A percentile compares a stretch with the other conserved stretches of the same genome.
Evolutionary conservation across 2,888 invertebrate genomes (phyloP).

Genomic region (Thereva nobilitata): DNA sequence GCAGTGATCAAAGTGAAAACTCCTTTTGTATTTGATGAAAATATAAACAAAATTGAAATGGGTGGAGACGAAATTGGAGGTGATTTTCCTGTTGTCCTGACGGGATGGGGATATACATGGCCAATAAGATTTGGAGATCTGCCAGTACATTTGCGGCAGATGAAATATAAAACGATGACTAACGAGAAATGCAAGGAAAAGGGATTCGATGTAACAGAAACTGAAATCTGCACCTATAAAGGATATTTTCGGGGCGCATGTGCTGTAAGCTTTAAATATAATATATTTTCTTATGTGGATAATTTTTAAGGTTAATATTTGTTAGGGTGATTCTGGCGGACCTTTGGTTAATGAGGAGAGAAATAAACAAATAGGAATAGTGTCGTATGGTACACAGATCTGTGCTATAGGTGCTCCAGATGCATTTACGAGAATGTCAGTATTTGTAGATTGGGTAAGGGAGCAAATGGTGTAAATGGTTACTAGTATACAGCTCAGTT

Average conservation of each 20-base stretch:
- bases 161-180: conserved; percentile 51
- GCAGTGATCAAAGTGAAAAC: conserved; percentile 53
- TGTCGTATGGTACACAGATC: conserved; percentile 51
- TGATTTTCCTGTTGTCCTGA: conserved; percentile 49
- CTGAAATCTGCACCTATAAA: conserved; percentile 53
- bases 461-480: conserved; percentile 45
- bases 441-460: conserved; percentile 51
- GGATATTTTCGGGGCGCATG: conserved; percentile 49
- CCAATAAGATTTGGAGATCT: conserved; percentile 48
- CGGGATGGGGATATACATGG: conserved; percentile 55
- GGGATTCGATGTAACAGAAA: conserved; percentile 51
- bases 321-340: conserved; percentile 56
- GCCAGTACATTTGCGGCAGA: conserved; percentile 51
- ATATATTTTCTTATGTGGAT: conserved; percentile 20
- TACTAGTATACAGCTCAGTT: not conserved
- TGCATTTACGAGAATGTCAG: conserved; percentile 55
- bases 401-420: conserved; percentile 49
- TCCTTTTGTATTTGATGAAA: conserved; percentile 49
- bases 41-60: conserved; percentile 57
- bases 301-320: conserved; percentile 28
- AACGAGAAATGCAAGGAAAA: conserved; percentile 50
- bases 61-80: conserved; percentile 50
- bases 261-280: conserved; percentile 45
- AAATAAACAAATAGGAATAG: conserved; percentile 51
- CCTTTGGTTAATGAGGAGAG: conserved; percentile 50